Base-by-base conservation (phyloP, 2,113 vertebrate species). In the Peromyscus californicus region DNA sequence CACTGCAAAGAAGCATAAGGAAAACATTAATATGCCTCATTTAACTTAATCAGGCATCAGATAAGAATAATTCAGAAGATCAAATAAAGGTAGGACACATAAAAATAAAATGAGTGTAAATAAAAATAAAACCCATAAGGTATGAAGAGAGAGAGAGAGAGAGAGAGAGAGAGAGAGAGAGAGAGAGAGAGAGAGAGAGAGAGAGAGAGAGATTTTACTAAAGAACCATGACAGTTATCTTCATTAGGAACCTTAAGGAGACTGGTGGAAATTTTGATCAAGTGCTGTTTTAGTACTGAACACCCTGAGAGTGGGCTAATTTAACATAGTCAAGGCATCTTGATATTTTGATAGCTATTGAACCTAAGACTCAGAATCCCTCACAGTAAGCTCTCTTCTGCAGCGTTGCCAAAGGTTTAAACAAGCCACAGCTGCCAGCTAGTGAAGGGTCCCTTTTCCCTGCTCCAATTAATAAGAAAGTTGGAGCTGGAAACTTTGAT, bases 71-170 rank as follows among this genome's bases (percentile, higher is more conserved):
- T n/a, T 80, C 26, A 94, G 90, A 93, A 89, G 17, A 79, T 69
- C 33, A 87, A 67, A 90, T 48, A 78, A 86, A 76, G 1, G 9
- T 42, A 17, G 9, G 54, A 3, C 11, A 39, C 48, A 70, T 86
- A 65, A 91, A 88, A 70, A 61, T 70, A 74, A 91, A 95, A 84
- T 79, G 12, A 75, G 69, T 93, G 54, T n/a, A n/a, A n/a, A n/a
- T 90, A 88, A 90, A 94, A 90, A 54, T 5, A 33, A 95, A 92
- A 39, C 12, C 5, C 3, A 22, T 3, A 4, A 85, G 33, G 12
- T 72, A 48, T 69, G 48, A 33, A n/a, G 36, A 4, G 2, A 1
- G 7, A 33, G 67, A 12, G 31, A 5, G 13, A 4, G 15, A 3
- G 15, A 70, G 31, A 1, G 16, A 5, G 36, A 17, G 67, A 36